Evolutionary conservation across 2,888 invertebrate species (phyloP), one percentile per base, ranked within the genome.

Genomic region (Oscheius sp.): DNA sequence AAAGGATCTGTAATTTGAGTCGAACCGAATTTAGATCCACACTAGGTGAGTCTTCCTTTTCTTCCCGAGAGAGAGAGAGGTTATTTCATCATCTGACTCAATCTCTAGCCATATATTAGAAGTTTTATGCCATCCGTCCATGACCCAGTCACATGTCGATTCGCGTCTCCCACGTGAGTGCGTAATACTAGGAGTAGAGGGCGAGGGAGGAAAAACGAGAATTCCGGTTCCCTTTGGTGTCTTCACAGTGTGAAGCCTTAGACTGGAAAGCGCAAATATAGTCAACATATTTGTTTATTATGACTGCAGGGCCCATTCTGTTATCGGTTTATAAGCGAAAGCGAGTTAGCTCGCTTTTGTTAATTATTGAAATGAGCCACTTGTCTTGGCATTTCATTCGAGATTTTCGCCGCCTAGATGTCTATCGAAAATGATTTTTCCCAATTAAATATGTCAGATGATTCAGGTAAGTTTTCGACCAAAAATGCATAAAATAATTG

Each of bases 231-330:
- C 29, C 15, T 25, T 27, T 29, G 27, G 29, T 8, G 52, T 10
- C 25, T n/a, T 29, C 12, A 8, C 52, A 6, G 12, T 34, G 6
- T 25, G 12, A n/a, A 20, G 23, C 52, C 20, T 42, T 42, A 20
- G 27, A 52, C 27, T 27, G 52, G 29, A n/a, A 52, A 52, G 52
- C 52, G 23, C 23, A 52, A 42, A 42, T 42, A 52, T n/a, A 52
- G 52, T 52, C 52, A 52, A 52, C 52, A 52, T 52, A 52, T 25
- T 52, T 52, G 52, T 52, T 52, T 52, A 15, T 52, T n/a, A 10
- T 52, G 42, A n/a, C 42, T 15, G 17, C 42, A 17, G 42, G 42
- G 17, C n/a, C 15, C 17, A 5, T 20, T 48, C 52, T 25, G 25
- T 52, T 52, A 52, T 52, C 52, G 52, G 42, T 20, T 37, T 37